These are phyloP conservation scores for Rhingia rostrata DNA, from an alignment of 2,888 invertebrate genomes.

Conservation along the genomic window DNA sequence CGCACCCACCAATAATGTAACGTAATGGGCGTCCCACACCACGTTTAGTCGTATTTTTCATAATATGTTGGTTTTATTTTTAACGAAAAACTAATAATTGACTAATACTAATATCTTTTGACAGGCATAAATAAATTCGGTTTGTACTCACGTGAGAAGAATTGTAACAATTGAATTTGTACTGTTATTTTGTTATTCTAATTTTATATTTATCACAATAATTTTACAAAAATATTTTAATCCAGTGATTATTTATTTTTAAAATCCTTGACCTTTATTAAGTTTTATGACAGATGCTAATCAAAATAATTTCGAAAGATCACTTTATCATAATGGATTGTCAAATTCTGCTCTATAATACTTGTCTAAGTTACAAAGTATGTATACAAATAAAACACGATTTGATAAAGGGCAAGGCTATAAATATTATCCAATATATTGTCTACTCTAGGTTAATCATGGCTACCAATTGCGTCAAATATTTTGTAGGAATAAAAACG, in stretches of 20 bases:
- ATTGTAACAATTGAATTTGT: too few relatives aligned
- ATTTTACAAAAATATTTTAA: background rate
- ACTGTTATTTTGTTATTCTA: background rate
- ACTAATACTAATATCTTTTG: constrained; percentile 9
- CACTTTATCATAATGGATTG: too few relatives aligned
- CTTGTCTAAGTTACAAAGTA: too few relatives aligned
- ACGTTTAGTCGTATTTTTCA: constrained; percentile 79
- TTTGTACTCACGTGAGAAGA: constrained; percentile 35
- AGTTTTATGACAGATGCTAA: background rate
- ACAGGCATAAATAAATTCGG: constrained; percentile 16
- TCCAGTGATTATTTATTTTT: too few relatives aligned
- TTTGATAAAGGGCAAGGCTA: too few relatives aligned
- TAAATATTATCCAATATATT: too few relatives aligned
- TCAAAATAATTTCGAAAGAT: background rate
- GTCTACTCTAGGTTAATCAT: too few relatives aligned
- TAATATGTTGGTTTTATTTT: constrained; percentile 28
- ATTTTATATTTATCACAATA: background rate
- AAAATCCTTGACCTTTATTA: too few relatives aligned
- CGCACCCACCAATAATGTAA: constrained; percentile 80
- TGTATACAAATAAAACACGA: too few relatives aligned
- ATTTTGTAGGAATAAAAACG: too few relatives aligned
- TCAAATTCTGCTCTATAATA: too few relatives aligned
- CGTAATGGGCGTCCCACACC: constrained; percentile 79
- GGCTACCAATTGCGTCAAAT: too few relatives aligned
- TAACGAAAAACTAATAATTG: background rate